phyloP scores from a whole-genome alignment of 1,140 invertebrate genomes.

The Drosophila watanabei region DNA sequence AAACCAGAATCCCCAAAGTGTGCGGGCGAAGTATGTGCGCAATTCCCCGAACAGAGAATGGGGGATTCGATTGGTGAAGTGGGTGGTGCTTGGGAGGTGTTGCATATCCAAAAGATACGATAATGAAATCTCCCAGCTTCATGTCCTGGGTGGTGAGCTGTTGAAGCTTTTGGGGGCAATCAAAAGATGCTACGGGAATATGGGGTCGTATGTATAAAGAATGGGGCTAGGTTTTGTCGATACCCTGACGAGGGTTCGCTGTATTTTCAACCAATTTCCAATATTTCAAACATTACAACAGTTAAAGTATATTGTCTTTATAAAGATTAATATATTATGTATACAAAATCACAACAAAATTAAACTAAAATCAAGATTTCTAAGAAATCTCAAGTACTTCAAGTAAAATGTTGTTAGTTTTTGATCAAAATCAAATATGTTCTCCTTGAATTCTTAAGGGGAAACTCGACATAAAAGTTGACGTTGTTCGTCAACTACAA shows the following conservation, averaged over 20 bases:
- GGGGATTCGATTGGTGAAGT: neutral
- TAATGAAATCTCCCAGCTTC: constrained; percentile 21
- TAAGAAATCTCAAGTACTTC: no score
- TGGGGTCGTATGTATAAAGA: neutral
- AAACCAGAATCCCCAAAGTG: no score
- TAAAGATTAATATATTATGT: no score
- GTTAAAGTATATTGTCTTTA: no score
- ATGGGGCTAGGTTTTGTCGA: neutral
- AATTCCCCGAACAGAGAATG: constrained; percentile 19
- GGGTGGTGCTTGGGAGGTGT: neutral
- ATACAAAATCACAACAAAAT: no score
- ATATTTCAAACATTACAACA: no score
- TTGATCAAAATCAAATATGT: no score
- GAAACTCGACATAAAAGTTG: neutral
- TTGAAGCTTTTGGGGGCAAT: constrained; percentile 42
- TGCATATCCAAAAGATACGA: constrained; percentile 30
- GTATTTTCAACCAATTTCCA: no score
- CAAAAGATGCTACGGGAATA: constrained; percentile 11
- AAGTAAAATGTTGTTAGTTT: no score
- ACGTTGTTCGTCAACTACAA: neutral
- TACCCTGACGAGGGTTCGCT: constrained; percentile 1
- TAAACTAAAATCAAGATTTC: no score
- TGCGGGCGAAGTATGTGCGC: constrained; percentile 31
- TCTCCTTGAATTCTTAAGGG: neutral
- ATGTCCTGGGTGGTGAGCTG: constrained; percentile 11